phyloP scores from a whole-genome alignment of 2,888 invertebrate species.

The Crocallis elinguaria region DNA sequence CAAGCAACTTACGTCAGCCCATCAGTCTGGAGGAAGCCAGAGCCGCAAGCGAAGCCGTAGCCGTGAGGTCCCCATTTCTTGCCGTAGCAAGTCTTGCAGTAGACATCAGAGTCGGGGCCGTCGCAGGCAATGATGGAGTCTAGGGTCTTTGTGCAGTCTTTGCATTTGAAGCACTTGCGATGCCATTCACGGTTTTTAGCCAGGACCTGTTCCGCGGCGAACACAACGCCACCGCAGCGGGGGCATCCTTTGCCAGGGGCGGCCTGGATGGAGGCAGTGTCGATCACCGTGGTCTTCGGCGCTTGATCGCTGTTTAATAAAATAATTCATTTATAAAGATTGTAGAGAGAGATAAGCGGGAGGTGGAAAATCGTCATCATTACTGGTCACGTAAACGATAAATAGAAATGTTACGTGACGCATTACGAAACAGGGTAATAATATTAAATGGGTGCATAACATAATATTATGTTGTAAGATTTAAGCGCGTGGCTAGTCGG shows the following conservation, averaged over 20 bases:
- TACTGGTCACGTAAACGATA: constrained; percentile 34
- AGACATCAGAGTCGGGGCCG: constrained; percentile 96
- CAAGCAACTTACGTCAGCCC: constrained; percentile 89
- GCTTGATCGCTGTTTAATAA: constrained; percentile 87
- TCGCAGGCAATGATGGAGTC: constrained; percentile 98
- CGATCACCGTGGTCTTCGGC: constrained; percentile 90
- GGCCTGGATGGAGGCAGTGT: constrained; percentile 92
- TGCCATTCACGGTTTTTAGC: constrained; percentile 97
- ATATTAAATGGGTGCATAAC: constrained; percentile 50
- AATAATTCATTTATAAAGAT: not conserved
- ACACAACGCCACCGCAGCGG: constrained; percentile 95
- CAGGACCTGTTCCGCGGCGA: constrained; percentile 96
- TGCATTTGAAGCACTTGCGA: constrained; percentile 96
- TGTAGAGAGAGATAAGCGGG: not conserved
- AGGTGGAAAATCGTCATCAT: not conserved
- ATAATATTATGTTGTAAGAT: constrained; percentile 68
- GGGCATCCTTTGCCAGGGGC: constrained; percentile 95
- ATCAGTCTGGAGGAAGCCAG: constrained; percentile 96
- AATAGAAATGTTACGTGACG: constrained; percentile 29
- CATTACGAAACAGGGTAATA: constrained; percentile 45
- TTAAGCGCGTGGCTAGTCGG: constrained; percentile 60
- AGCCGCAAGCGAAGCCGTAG: constrained; percentile 97
- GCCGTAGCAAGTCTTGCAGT: constrained; percentile 98
- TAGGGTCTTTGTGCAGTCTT: constrained; percentile 95
- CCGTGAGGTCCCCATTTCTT: constrained; percentile 99